Percentiles rank a stretch among this genome's conserved stretches.
phyloP scores from a whole-genome alignment of 2,888 invertebrate species.

The Apamea anceps region DNA sequence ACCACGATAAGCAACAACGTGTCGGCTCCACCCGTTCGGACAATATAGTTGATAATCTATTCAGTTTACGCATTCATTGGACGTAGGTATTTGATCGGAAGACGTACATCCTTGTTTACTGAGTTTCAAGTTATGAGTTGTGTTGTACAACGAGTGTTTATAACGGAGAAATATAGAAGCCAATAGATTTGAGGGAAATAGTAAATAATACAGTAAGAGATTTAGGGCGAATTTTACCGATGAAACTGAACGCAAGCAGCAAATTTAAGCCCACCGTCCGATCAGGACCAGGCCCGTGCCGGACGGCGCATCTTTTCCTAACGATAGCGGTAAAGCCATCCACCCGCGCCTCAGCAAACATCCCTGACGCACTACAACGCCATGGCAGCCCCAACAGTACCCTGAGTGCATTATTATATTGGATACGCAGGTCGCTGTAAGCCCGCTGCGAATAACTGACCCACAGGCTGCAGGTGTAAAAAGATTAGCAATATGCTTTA shows the following conservation, averaged over 20 bases:
- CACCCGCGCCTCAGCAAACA: too few species aligned
- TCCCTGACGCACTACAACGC: too few species aligned
- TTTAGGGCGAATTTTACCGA: background rate
- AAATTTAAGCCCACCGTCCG: too few species aligned
- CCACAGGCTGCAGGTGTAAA: too few species aligned
- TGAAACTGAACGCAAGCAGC: background rate
- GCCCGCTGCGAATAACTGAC: too few species aligned
- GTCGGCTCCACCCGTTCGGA: constrained; percentile 25
- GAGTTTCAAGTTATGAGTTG: constrained; percentile 14
- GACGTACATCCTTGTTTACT: constrained; percentile 16
- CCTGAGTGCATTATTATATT: too few species aligned
- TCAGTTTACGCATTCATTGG: constrained; percentile 45
- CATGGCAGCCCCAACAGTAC: too few species aligned
- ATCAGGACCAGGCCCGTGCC: too few species aligned
- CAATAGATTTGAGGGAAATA: background rate
- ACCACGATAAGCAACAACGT: constrained; percentile 53
- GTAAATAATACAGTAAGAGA: background rate
- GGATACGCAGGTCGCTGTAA: too few species aligned
- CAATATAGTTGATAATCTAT: constrained; percentile 54
- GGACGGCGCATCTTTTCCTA: too few species aligned
- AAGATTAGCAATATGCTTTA: too few species aligned
- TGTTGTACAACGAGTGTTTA: background rate
- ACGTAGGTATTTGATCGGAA: constrained; percentile 15
- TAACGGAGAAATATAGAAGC: background rate
- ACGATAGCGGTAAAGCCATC: too few species aligned